phyloP scores from a whole-genome alignment of 2,113 vertebrate genomes.

The Orycteropus afer region DNA sequence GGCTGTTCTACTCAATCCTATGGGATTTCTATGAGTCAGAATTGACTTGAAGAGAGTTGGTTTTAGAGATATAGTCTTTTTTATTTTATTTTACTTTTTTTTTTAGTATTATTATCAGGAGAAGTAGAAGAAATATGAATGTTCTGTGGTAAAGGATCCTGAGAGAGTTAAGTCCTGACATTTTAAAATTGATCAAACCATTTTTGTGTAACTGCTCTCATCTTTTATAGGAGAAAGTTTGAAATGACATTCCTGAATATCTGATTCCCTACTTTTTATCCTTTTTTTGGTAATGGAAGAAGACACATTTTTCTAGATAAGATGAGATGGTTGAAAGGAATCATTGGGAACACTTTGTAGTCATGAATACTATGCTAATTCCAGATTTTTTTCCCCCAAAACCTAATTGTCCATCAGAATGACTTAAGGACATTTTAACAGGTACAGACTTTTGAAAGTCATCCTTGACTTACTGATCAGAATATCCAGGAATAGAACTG shows the following conservation, averaged over 20 bases:
- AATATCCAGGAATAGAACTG: background rate
- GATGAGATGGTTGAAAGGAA: background rate
- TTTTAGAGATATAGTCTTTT: constrained; percentile 47
- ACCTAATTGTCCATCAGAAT: background rate
- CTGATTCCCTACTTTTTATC: background rate
- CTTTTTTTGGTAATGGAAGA: background rate
- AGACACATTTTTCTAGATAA: rapidly evolving
- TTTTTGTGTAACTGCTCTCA: constrained; percentile 67
- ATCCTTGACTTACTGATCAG: background rate
- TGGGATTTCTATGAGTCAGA: too few relatives aligned
- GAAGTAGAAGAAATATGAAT: constrained; percentile 75
- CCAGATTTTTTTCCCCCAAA: background rate
- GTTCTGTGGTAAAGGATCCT: constrained; percentile 70
- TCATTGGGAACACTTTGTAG: background rate
- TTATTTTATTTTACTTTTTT: constrained; percentile 50
- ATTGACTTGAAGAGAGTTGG: too few relatives aligned
- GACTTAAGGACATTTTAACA: background rate
- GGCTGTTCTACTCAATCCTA: too few relatives aligned
- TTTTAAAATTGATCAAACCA: constrained; percentile 52
- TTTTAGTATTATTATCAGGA: constrained; percentile 45
- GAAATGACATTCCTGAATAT: background rate
- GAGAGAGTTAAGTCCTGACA: constrained; percentile 61
- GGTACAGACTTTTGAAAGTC: background rate
- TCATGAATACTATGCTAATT: background rate
- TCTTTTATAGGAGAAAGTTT: constrained; percentile 39